Base-by-base conservation (phyloP, 2,797 vertebrate genomes). In the Dryobates pubescens region DNA sequence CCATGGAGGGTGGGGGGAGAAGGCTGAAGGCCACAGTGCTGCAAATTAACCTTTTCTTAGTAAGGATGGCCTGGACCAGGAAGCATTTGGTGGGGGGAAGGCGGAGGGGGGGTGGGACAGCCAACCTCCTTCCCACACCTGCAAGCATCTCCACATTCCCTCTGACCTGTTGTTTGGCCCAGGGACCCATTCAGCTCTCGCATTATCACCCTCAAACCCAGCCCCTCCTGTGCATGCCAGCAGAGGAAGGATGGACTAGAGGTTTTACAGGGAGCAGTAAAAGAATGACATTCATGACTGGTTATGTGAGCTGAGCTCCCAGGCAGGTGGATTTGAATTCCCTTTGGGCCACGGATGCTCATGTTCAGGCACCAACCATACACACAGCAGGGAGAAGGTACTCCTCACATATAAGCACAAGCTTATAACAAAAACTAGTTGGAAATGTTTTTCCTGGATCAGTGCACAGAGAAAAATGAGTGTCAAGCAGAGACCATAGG, bases 11-110 rank as follows among this genome's bases (percentile, higher is more conserved):
- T 94, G 96, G 95, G 95, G 96, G 94, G 61, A 94, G 90, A 95
- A 94, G 93, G 95, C 96, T 89, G 82, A 96, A 97, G 95, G 96
- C 95, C 96, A 89, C 88, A 94, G 93, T 94, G 94, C 97, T 93
- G 90, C 53, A 86, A 91, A 95, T 98, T 98, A 98, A 98, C 97
- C 97, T 98, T 97, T 97, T 95, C 94, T 94, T 97, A 92, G 94
- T 90, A 76, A 68, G 74, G 86, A 77, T 86, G 88, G 90, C 91
- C 86, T 36, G 38, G 76, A 87, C 41, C 83, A 93, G 73, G 78
- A 79, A 73, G 57, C 34, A 34, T 36, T 89, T 79, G 29, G 38
- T 38, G 11, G 38, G 17, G 49, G 49, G 49, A 22, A 24, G 49
- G 17, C 5, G 22, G 22, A 30, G 43, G 16, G 6, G n/a, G 57